These are phyloP conservation scores for Neodiprion virginianus DNA, from an alignment of 1,140 invertebrate genomes.

Conservation along the genomic window DNA sequence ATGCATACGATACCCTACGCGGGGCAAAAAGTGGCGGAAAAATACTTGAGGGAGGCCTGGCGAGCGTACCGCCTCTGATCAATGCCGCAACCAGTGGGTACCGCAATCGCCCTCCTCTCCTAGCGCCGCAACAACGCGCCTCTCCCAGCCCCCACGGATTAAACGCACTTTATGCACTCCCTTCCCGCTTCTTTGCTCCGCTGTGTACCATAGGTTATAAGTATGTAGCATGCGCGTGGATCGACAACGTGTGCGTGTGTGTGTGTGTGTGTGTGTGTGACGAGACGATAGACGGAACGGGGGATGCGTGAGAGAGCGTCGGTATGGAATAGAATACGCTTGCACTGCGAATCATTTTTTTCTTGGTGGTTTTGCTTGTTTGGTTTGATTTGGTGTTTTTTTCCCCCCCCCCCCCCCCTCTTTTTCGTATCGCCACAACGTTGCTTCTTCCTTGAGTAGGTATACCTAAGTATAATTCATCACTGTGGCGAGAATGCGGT, in stretches of 20 bases:
- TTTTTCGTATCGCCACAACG: too few relatives aligned
- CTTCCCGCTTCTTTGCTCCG: constrained; percentile 23
- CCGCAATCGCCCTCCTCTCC: constrained; percentile 23
- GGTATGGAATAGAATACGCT: too few relatives aligned
- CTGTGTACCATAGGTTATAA: constrained; percentile 19
- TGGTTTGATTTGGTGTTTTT: too few relatives aligned
- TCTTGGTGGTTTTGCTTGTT: too few relatives aligned
- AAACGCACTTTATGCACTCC: background rate
- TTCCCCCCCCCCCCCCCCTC: too few relatives aligned
- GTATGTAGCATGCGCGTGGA: constrained; percentile 13
- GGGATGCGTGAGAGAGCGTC: constrained; percentile 44
- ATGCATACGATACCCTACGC: too few relatives aligned
- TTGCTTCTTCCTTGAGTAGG: too few relatives aligned
- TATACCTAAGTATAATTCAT: too few relatives aligned
- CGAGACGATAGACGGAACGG: constrained; percentile 21
- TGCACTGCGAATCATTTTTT: too few relatives aligned
- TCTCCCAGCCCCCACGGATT: background rate
- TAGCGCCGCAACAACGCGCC: too few relatives aligned
- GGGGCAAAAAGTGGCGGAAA: constrained; percentile 29
- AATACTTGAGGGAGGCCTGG: constrained; percentile 42
- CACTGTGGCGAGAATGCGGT: too few relatives aligned
- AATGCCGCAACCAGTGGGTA: constrained; percentile 53
- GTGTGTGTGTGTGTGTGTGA: constrained; percentile 23
- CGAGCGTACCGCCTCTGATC: constrained; percentile 47
- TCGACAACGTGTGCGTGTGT: constrained; percentile 21